Conservation (phyloP, 2,888 invertebrate species). For the Lithophane ornitopus region DNA sequence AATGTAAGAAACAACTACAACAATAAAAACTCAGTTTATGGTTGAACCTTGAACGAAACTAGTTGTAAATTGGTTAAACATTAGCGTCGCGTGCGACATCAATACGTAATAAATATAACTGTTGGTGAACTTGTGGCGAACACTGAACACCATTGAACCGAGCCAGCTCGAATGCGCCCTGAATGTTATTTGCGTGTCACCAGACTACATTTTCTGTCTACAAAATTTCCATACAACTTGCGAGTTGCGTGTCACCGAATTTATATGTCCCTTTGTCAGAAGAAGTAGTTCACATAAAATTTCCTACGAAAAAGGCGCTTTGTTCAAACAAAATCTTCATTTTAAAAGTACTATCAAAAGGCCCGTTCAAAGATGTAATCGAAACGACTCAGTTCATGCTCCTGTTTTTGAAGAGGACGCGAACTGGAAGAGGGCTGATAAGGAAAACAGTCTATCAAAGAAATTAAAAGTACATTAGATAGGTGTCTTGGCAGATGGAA, state of each 20-base stretch:
- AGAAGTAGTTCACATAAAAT: conserved; percentile 42
- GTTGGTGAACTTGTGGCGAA: conserved; percentile 57
- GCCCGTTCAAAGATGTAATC: conserved; percentile 62
- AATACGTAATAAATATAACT: conserved; percentile 72
- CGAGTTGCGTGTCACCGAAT: conserved; percentile 30
- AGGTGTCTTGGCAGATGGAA: conserved; percentile 40
- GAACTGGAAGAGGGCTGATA: conserved; percentile 68
- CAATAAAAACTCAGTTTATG: conserved; percentile 64
- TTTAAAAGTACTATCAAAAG: conserved; percentile 55
- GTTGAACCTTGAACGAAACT: conserved; percentile 67
- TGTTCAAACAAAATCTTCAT: conserved; percentile 48
- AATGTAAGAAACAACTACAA: conserved; percentile 48
- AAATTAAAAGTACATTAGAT: conserved; percentile 66
- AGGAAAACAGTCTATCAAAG: conserved; percentile 63
- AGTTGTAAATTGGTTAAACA: conserved; percentile 75
- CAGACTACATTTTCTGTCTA: conserved; percentile 30
- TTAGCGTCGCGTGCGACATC: conserved; percentile 76
- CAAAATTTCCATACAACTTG: conserved; percentile 32
- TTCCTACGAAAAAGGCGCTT: conserved; percentile 29
- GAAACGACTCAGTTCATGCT: conserved; percentile 59
- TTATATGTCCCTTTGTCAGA: conserved; percentile 28
- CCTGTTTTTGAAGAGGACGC: conserved; percentile 62
- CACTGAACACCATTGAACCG: conserved; percentile 40
- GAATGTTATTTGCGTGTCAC: conserved; percentile 57
- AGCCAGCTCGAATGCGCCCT: conserved; percentile 43